Evolutionary conservation across 2,888 invertebrate genomes (phyloP).

Genomic region (Helobdella robusta): DNA sequence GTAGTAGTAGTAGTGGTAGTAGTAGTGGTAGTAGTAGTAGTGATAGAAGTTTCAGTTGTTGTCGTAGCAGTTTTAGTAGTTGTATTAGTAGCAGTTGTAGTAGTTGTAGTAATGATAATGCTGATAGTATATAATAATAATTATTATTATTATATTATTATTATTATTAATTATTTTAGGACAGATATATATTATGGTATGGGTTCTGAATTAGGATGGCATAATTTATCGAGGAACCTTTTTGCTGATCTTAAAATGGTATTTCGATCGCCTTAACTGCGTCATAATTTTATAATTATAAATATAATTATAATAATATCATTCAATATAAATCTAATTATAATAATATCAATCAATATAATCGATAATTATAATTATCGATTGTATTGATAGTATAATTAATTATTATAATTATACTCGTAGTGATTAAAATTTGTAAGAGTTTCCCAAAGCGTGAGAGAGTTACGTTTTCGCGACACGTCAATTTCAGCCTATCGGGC

Average conservation of each 20-base stretch:
- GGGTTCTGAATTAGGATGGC: constrained; percentile 3
- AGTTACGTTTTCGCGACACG: background rate
- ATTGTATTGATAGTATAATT: too few relatives aligned
- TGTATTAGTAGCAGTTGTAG: background rate
- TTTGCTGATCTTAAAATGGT: constrained; percentile 11
- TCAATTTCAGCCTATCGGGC: constrained; percentile 29
- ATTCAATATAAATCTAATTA: too few relatives aligned
- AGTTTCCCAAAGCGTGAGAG: too few relatives aligned
- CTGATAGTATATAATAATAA: background rate
- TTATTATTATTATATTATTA: background rate
- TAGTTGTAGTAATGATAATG: background rate
- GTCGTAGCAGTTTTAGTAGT: background rate
- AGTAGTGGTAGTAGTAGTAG: background rate
- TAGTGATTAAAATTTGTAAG: too few relatives aligned
- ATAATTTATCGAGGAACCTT: background rate
- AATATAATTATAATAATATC: too few relatives aligned
- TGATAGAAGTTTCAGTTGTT: background rate
- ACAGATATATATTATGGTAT: constrained; percentile 14
- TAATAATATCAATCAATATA: too few relatives aligned
- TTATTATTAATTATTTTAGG: too few relatives aligned
- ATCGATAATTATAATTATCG: too few relatives aligned
- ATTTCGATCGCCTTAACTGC: too few relatives aligned
- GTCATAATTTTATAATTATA: too few relatives aligned
- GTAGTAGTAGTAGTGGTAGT: constrained; percentile 1
- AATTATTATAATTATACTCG: too few relatives aligned